Conservation (phyloP, 2,113 vertebrate species). For the Trogon melanurus region DNA sequence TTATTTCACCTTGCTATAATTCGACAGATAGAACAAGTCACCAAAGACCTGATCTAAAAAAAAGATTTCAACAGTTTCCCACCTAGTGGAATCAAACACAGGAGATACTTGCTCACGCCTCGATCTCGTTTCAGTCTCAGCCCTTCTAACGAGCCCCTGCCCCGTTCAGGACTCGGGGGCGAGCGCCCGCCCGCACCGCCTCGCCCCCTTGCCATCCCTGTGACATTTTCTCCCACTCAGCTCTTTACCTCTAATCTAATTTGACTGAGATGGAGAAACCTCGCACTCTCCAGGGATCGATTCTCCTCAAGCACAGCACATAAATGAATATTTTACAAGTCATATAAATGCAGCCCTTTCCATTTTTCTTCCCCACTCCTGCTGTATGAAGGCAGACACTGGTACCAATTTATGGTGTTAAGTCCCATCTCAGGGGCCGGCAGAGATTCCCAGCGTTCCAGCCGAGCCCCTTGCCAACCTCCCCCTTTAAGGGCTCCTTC, state of each 20-base stretch:
- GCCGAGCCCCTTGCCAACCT: not conserved
- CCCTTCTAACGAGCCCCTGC: not conserved
- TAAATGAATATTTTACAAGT: constrained; percentile 63
- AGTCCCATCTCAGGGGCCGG: not conserved
- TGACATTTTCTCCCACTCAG: not conserved
- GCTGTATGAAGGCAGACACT: fast-evolving
- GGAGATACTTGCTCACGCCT: fast-evolving
- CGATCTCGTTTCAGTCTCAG: fast-evolving
- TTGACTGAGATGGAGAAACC: constrained; percentile 47
- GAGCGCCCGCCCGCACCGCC: fast-evolving
- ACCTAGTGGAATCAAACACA: not conserved
- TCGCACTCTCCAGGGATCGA: constrained; percentile 34
- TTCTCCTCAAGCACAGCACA: not conserved
- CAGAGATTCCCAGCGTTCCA: fast-evolving
- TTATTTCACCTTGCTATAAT: not conserved
- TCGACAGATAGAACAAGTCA: not conserved
- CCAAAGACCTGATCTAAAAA: not conserved
- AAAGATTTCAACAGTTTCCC: not conserved
- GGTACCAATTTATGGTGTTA: fast-evolving
- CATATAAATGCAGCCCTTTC: constrained; percentile 22
- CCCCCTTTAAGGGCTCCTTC: not conserved
- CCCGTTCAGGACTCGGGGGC: not conserved
- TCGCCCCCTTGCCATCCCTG: fast-evolving
- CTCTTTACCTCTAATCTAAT: not conserved
- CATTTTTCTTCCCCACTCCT: not conserved